Evolutionary conservation across 2,888 invertebrate species (phyloP), one percentile per base, ranked within the genome.

Genomic region (Phrixothrix hirtus): DNA sequence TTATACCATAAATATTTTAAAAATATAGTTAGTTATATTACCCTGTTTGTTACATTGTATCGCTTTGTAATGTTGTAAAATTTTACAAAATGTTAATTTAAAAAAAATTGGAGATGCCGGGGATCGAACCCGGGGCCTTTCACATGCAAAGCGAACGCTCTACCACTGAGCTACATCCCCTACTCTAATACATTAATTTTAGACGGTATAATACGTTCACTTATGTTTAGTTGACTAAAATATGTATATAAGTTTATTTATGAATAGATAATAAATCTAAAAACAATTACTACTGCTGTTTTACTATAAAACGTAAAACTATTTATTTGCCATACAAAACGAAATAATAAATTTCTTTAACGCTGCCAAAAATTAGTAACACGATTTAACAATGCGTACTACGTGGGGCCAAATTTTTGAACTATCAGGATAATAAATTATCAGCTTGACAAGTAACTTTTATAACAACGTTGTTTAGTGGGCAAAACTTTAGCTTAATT

Each of bases 131-230:
- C 92, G 89, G 92, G 92, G 89, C 92, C 92, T 92, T 92, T 92
- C 92, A 91, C 92, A 92, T 92, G 92, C 92, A 92, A 92, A 92
- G 92, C 92, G 92, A 92, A 91, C 92, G 92, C 92, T 92, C 92
- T 92, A 92, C 92, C 92, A 92, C 91, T 92, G 92, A 92, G 92
- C 92, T 92, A 92, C 90, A 92, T 90, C 92, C 84, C 84, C 83
- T 21, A 21, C 21, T 21, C 4, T 21, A 21, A 21, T 7, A 21
- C 3, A 21, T 21, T 21, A 21, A 21, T 21, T 21, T 21, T 21
- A 7, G 7, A 21, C 3, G 21, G n/a, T n/a, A n/a, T n/a, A n/a
- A n/a, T n/a, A n/a, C n/a, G n/a, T n/a, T n/a, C n/a, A n/a, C n/a
- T n/a, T n/a, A n/a, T n/a, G n/a, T n/a, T n/a, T n/a, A n/a, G n/a